Evolutionary conservation across 53 echinoderm and acorn worm species (phyloP).

Genomic region (Glandiceps talaboti): DNA sequence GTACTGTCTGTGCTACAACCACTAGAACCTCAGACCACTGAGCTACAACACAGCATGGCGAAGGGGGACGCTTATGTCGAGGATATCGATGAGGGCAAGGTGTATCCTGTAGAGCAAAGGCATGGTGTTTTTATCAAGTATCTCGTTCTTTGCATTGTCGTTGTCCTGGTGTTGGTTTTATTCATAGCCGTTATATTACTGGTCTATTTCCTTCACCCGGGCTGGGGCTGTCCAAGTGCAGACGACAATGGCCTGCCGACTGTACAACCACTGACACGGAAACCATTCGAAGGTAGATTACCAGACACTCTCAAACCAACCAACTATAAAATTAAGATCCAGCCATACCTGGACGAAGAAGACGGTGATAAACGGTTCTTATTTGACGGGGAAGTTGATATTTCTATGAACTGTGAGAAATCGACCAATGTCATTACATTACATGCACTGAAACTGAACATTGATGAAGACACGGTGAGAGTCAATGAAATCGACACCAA

Average conservation of each 20-base stretch:
- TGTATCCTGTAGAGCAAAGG: neutral
- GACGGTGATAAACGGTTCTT: neutral
- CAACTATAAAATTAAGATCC: neutral
- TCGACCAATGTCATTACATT: neutral
- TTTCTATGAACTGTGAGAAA: neutral
- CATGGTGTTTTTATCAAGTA: neutral
- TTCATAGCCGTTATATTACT: neutral
- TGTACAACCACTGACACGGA: neutral
- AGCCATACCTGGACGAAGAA: neutral
- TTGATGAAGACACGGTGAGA: neutral
- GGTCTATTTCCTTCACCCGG: neutral
- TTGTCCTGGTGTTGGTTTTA: neutral
- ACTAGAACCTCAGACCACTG: too few relatives aligned
- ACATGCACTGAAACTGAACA: neutral
- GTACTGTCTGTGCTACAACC: too few relatives aligned
- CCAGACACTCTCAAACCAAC: neutral
- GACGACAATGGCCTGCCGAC: neutral
- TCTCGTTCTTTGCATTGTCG: neutral
- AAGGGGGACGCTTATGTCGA: neutral
- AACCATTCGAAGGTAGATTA: neutral
- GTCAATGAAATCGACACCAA: neutral
- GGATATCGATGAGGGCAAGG: neutral
- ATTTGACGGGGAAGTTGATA: neutral
- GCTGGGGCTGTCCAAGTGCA: neutral
- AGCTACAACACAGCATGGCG: too few relatives aligned